A percentile compares a stretch with the other conserved stretches of the same genome.
phyloP scores from a whole-genome alignment of 2,797 vertebrate genomes.

The Mallotus villosus region DNA sequence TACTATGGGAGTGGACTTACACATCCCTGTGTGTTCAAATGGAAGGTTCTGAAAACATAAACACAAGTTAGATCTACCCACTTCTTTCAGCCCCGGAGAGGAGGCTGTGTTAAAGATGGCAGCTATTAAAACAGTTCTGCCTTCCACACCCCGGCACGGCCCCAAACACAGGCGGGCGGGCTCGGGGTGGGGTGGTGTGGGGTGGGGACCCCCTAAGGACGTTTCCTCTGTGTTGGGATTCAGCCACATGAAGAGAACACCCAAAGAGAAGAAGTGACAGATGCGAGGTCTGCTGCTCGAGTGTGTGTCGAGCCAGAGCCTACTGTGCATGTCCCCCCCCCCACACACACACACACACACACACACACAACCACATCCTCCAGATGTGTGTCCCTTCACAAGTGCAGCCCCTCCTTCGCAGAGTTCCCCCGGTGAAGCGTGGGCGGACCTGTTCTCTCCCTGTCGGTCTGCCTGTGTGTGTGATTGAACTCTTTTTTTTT shows the following conservation, averaged over 20 bases:
- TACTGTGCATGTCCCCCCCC: slow-evolving; percentile 32
- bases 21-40: slow-evolving; percentile 33
- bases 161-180: slow-evolving; percentile 45
- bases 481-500: too few relatives aligned
- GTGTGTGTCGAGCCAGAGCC: slow-evolving; percentile 53
- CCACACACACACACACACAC: too few relatives aligned
- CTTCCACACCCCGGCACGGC: slow-evolving; percentile 18
- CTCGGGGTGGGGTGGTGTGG: background rate
- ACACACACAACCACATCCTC: slow-evolving; percentile 54
- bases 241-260: slow-evolving; percentile 69
- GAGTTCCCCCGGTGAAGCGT: slow-evolving; percentile 21
- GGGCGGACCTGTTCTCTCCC: slow-evolving; percentile 11
- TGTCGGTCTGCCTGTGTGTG: background rate
- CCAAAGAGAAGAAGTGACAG: slow-evolving; percentile 63
- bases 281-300: slow-evolving; percentile 46
- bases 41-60: slow-evolving; percentile 57
- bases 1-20: background rate
- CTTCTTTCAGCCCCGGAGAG: slow-evolving; percentile 59
- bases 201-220: slow-evolving; percentile 26
- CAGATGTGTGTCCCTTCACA: slow-evolving; percentile 41
- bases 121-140: slow-evolving; percentile 52
- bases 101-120: slow-evolving; percentile 53
- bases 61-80: slow-evolving; percentile 62
- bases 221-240: slow-evolving; percentile 64
- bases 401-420: slow-evolving; percentile 38